phyloP scores from a whole-genome alignment of 1,140 invertebrate genomes.

The Aphelinus atriplicis region DNA sequence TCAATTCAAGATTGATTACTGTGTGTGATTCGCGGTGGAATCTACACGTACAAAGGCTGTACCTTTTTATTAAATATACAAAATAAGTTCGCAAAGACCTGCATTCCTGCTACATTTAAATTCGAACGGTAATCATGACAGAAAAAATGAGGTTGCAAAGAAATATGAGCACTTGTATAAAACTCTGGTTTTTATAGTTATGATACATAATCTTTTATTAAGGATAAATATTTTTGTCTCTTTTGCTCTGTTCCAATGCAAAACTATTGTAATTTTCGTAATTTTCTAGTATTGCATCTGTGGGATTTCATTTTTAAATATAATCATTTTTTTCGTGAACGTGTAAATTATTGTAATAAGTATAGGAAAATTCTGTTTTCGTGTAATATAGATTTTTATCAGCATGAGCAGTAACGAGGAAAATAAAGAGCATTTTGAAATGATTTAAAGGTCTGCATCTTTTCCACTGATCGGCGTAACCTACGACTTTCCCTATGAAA shows the following conservation, averaged over 20 bases:
- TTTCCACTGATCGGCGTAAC: constrained; percentile 33
- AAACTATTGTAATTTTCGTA: constrained; percentile 12
- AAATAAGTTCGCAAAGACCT: constrained; percentile 7
- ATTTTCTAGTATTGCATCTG: constrained; percentile 20
- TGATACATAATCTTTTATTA: too few relatives aligned
- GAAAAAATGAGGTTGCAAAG: too few relatives aligned
- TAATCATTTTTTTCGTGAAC: constrained; percentile 19
- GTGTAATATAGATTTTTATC: constrained; percentile 31
- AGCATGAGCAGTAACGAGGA: constrained; percentile 30
- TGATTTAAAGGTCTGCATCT: constrained; percentile 25
- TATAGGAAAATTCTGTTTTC: constrained; percentile 12
- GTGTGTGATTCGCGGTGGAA: not conserved
- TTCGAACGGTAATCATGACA: too few relatives aligned
- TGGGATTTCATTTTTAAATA: constrained; percentile 16
- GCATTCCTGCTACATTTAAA: constrained; percentile 33
- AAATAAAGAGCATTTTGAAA: constrained; percentile 52
- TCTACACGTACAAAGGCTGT: not conserved
- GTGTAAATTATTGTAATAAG: constrained; percentile 33
- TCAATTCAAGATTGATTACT: not conserved
- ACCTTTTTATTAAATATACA: constrained; percentile 14
- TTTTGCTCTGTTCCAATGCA: not conserved
- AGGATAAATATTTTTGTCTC: too few relatives aligned
- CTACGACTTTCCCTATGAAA: constrained; percentile 6
- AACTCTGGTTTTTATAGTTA: too few relatives aligned
- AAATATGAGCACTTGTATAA: too few relatives aligned